Evolutionary conservation across 2,797 vertebrate species (phyloP), one percentile per base, ranked within the genome.

Genomic region (Paguma larvata): DNA sequence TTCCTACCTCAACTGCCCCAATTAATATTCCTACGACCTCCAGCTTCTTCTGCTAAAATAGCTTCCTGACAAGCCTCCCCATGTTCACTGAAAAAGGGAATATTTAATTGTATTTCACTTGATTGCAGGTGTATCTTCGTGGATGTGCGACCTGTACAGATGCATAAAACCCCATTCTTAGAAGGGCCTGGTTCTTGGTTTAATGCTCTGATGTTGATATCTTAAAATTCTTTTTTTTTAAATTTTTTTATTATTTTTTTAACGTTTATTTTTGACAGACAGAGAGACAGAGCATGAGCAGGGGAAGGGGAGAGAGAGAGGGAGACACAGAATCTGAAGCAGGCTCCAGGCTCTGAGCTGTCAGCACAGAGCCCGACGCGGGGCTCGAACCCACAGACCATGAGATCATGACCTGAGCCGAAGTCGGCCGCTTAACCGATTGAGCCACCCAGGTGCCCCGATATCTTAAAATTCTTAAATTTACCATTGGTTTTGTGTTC

Each of bases 91-190:
- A 75, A 15, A 68, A 73, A 41, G 30, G 53, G 53, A 93, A 48
- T 83, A 72, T 96, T 95, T 73, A 68, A 85, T 78, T 44, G 13
- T 75, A 73, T 75, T 82, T 82, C 44, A 72, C 62, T 59, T 89
- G 84, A 83, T 79, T 65, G 23, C 23, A 91, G 32, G 63, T 38
- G 21, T 70, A 11, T 48, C 79, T 88, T 73, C 38, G 65, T 65
- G 25, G 30, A 63, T 46, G 25, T 21, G 63, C 82, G 56, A 67
- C 30, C 9, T 68, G 11, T 41, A 44, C 14, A 80, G 30, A 53
- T 53, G 16, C 56, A 19, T 23, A 65, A 15, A 46, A 13, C 19
- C 48, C 10, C 18, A 19, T 59, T 89, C 59, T 80, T 56, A 68
- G 30, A 92, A 77, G 8, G 48, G 27, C 12, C 16, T 16, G 68